Base-by-base conservation (phyloP, 2,113 vertebrate species). In the Ivindomyrus marchei region DNA sequence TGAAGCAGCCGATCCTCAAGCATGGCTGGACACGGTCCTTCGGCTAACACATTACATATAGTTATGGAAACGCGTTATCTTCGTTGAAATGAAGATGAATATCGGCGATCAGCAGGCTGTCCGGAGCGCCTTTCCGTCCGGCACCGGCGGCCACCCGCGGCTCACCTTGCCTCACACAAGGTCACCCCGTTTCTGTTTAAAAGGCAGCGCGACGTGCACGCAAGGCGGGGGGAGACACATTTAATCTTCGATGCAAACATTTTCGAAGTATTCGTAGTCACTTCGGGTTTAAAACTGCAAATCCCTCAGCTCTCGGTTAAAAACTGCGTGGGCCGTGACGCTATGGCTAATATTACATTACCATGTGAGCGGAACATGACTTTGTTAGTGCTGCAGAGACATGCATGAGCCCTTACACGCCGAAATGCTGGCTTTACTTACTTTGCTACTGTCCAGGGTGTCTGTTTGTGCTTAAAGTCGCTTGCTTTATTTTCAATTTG, bases 401-500 rank as follows among this genome's bases (percentile, higher is more conserved):
- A 45, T 80, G 5, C 36, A 83, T n/a, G 21, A 24, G 56, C 56
- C 7, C 56, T n/a, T n/a, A 24, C 56, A n/a, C 56, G 36, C 39
- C 17, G 3, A 84, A 19, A 46, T 21, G 17, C 15, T 2, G 8
- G 39, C 45, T 47, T 47, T 85, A 94, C 95, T 94, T 77, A 96
- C 95, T 93, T 94, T 27, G 94, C 93, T 84, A 92, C 77, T 11
- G 85, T 91, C 94, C 95, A 95, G 85, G 94, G 92, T 13, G 93
- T 93, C n/a, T 94, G 93, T 39, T 95, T 97, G 86, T 96, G 96
- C 91, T 97, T 97, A 92, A 97, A 94, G 89, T 97, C 96, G 91
- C 95, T 95, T 4, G 96, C 95, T 94, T 97, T 94, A 94, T 94
- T 96, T 88, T 98, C 97, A 92, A 97, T 94, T 92, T 96, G 97